Conservation (phyloP, 2,113 vertebrate species). For the Istiophorus platypterus region DNA sequence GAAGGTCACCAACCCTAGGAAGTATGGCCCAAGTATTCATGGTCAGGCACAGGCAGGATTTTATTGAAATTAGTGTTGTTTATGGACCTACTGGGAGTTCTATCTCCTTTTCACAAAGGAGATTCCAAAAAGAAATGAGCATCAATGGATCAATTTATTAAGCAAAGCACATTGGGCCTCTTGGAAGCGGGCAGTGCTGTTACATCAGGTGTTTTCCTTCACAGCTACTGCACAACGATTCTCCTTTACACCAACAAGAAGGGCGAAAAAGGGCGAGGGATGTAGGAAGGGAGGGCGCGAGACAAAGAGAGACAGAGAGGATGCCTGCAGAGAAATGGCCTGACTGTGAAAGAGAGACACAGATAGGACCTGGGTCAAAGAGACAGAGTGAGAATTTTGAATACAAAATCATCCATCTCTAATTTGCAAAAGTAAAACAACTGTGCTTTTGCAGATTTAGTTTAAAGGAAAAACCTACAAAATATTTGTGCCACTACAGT, state of each 20-base stretch:
- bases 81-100: neutral
- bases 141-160: conserved; percentile 2
- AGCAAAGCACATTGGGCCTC: neutral
- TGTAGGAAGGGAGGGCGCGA: conserved; percentile 4
- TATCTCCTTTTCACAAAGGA: neutral
- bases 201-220: conserved; percentile 26
- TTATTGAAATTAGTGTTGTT: conserved; percentile 2
- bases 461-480: neutral
- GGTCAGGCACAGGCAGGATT: neutral
- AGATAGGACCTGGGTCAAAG: conserved; percentile 37
- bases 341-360: conserved; percentile 32
- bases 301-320: conserved; percentile 4
- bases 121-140: neutral
- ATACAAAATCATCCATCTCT: conserved; percentile 30
- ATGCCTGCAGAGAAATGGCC: conserved; percentile 28
- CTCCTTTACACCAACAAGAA: conserved; percentile 13
- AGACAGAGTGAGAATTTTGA: conserved; percentile 26
- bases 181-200: neutral
- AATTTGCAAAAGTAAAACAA: neutral
- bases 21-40: no score
- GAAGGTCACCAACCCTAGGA: neutral
- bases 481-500: conserved; percentile 3
- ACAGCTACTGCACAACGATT: conserved; percentile 14
- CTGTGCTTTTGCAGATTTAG: neutral
- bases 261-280: neutral